phyloP scores from a whole-genome alignment of 2,888 invertebrate genomes.

The Clistopyga incitator region DNA sequence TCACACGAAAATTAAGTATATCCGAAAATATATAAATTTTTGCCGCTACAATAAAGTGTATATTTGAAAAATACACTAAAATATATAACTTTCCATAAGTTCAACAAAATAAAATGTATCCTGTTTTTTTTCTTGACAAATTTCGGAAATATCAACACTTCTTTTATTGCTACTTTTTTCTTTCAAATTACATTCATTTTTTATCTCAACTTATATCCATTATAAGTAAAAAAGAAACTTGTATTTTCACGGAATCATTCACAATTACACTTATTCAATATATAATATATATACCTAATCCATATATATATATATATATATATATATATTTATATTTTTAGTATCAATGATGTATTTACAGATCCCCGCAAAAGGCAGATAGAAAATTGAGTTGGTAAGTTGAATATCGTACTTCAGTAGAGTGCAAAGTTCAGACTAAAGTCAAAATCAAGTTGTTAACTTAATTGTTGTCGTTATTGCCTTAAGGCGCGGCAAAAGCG shows the following conservation, averaged over 20 bases:
- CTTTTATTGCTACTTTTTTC: constrained; percentile 3
- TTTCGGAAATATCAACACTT: background rate
- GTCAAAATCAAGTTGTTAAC: background rate
- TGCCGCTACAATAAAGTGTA: too few relatives aligned
- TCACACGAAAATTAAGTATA: too few relatives aligned
- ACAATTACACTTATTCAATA: constrained; percentile 4
- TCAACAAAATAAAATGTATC: too few relatives aligned
- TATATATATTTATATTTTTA: constrained; percentile 3
- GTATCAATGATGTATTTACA: constrained; percentile 14
- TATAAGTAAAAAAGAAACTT: background rate
- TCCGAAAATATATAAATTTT: too few relatives aligned
- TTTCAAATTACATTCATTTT: background rate
- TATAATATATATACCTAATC: constrained; percentile 6
- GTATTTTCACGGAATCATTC: background rate
- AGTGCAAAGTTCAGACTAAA: background rate
- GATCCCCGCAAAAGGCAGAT: background rate
- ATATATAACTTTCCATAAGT: too few relatives aligned
- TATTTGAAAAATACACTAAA: too few relatives aligned
- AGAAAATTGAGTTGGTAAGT: background rate
- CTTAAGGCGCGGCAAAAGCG: background rate
- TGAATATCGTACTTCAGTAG: background rate
- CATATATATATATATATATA: constrained; percentile 18
- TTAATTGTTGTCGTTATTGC: background rate
- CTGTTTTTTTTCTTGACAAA: too few relatives aligned
- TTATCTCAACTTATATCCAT: background rate